Base-by-base conservation (phyloP, 2,888 invertebrate species). In the Epiblema foenella region DNA sequence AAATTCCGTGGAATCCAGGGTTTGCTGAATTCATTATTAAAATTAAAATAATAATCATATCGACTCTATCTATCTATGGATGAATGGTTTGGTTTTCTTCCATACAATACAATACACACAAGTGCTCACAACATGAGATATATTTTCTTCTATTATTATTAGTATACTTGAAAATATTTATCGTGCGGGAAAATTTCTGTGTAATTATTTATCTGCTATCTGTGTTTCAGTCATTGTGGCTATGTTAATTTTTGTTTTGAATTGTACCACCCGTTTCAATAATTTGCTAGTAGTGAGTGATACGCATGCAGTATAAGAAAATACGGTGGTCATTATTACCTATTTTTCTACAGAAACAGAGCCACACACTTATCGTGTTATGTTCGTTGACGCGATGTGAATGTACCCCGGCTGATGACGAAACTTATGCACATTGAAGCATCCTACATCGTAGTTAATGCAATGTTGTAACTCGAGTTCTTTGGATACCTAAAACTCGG, bases 281-380 rank as follows among this genome's bases (percentile, higher is more conserved):
- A 52, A 10, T 39, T 64, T 20, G 57, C 29, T 52, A 20, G 17
- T 33, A 66, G 56, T 33, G 29, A 29, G 17, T 63, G 11, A 20
- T 63, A 72, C 63, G 63, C 72, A 54, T 54, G 71, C 67, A 71
- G 42, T 62, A 59, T 56, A 39, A 46, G 24, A 29, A 57, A 56
- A 33, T 51, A 29, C 56, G 54, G 68, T 68, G 59, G 29, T 37
- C 37, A 57, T 63, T 70, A 59, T 51, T 18, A 39, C 58, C 15
- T 64, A 56, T 24, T 52, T n/a, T 39, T 49, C 20, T 29, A 64
- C 33, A 57, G 24, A 24, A 42, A 11, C 60, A 67, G 11, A 33
- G 5, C 7, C 54, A 46, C 29, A 46, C 5, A 54, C 15, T 46
- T 33, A n/a, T 42, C 42, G 52, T 42, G 39, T 57, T 67, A 39